Percentiles rank a stretch among this genome's conserved stretches.
These are phyloP conservation scores for Drosophila phalerata DNA, from an alignment of 2,888 invertebrate species.

Conservation along the genomic window DNA sequence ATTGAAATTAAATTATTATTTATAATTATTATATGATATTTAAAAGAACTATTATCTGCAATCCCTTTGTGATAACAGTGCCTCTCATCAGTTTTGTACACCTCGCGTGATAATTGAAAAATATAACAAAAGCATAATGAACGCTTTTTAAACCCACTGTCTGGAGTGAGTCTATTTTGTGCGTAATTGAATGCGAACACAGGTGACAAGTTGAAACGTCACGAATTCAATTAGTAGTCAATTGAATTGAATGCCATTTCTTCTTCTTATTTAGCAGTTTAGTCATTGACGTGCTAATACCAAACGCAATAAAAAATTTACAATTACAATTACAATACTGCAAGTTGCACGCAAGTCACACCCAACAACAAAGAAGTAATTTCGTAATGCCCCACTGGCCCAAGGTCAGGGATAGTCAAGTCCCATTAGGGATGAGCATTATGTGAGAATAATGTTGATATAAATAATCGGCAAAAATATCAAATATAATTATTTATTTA, in stretches of 20 bases:
- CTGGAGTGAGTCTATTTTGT: background rate
- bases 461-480: background rate
- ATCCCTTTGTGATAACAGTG: constrained; percentile 46
- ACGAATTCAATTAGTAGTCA: constrained; percentile 51
- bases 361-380: constrained; percentile 26
- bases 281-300: constrained; percentile 15
- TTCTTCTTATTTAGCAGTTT: constrained; percentile 24
- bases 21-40: too few relatives aligned
- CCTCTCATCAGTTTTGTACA: constrained; percentile 42
- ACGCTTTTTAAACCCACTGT: constrained; percentile 17
- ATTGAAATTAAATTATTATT: too few relatives aligned
- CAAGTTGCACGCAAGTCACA: constrained; percentile 26
- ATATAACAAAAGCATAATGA: constrained; percentile 14
- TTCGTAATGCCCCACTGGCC: constrained; percentile 24
- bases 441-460: background rate
- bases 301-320: constrained; percentile 54
- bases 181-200: constrained; percentile 10
- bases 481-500: background rate
- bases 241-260: constrained; percentile 43
- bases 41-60: too few relatives aligned
- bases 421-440: background rate
- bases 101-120: constrained; percentile 29
- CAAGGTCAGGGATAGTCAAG: constrained; percentile 47
- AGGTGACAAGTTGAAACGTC: constrained; percentile 34
- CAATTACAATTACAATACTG: constrained; percentile 1